Evolutionary conservation across 2,888 invertebrate genomes (phyloP).

Genomic region (Sclerodermus sp.): DNA sequence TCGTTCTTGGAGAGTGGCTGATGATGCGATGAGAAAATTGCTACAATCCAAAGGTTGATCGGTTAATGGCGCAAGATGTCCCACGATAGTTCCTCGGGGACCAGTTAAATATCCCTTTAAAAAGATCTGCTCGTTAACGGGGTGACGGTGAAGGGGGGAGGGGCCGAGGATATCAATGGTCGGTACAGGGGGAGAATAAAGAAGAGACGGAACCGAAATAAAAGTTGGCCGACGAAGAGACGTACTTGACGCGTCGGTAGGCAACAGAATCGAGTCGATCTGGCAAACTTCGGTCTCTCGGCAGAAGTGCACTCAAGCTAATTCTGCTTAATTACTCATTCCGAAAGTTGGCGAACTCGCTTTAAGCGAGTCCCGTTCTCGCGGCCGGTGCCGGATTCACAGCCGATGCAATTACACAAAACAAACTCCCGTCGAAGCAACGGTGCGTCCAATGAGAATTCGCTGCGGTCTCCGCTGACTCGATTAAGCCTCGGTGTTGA

Average conservation of each 20-base stretch:
- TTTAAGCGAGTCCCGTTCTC: slow-evolving; percentile 26
- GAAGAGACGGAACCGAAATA: neutral
- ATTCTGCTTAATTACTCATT: slow-evolving; percentile 40
- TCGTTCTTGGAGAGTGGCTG: too few relatives aligned
- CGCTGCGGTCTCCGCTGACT: too few relatives aligned
- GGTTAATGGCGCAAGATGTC: too few relatives aligned
- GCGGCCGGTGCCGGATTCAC: slow-evolving; percentile 14
- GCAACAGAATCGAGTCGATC: slow-evolving; percentile 13
- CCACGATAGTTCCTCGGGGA: too few relatives aligned
- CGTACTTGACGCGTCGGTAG: slow-evolving; percentile 8
- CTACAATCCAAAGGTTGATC: too few relatives aligned
- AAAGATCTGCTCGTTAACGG: too few relatives aligned
- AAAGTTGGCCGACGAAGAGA: neutral
- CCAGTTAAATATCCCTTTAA: too few relatives aligned
- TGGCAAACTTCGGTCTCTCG: slow-evolving; percentile 20
- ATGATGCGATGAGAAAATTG: too few relatives aligned
- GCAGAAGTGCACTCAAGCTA: slow-evolving; percentile 24
- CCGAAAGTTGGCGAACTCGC: slow-evolving; percentile 34
- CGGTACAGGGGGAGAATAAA: neutral
- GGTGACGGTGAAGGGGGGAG: too few relatives aligned
- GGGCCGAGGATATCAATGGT: too few relatives aligned
- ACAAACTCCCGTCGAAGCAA: slow-evolving; percentile 22
- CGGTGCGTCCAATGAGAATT: too few relatives aligned
- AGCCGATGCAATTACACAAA: slow-evolving; percentile 39
- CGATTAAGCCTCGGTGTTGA: too few relatives aligned